These are phyloP conservation scores for Leptodon cayanensis DNA, from an alignment of 2,797 vertebrate species.

Conservation along the genomic window DNA sequence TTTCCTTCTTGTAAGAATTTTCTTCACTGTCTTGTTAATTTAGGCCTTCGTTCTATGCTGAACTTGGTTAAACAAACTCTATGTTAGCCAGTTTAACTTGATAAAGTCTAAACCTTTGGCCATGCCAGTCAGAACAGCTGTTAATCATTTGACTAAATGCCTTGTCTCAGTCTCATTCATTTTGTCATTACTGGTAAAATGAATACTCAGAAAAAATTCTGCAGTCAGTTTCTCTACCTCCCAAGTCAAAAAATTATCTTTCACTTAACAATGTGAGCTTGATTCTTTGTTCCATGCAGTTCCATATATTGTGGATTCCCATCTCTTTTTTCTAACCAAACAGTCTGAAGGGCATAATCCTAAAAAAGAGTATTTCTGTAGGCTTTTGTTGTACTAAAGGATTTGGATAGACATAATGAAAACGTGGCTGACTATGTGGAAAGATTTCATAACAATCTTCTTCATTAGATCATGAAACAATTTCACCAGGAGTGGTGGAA, in stretches of 20 bases:
- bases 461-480: background rate
- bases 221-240: background rate
- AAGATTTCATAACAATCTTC: background rate
- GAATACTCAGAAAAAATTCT: background rate
- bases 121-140: background rate
- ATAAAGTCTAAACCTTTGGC: background rate
- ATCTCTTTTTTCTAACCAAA: background rate
- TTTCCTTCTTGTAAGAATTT: background rate
- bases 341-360: background rate
- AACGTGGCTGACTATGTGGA: rapidly evolving
- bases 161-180: background rate
- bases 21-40: background rate
- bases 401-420: background rate
- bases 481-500: background rate
- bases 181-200: background rate
- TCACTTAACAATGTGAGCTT: background rate
- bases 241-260: background rate
- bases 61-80: background rate
- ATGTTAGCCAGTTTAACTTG: background rate
- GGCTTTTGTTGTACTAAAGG: background rate
- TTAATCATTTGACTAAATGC: background rate
- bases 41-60: background rate
- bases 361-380: background rate
- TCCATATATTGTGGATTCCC: background rate
- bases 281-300: background rate